A percentile compares a stretch with the other conserved stretches of the same genome.
Conservation (phyloP, 2,888 invertebrate species). For the Onthophagus sagittarius region DNA sequence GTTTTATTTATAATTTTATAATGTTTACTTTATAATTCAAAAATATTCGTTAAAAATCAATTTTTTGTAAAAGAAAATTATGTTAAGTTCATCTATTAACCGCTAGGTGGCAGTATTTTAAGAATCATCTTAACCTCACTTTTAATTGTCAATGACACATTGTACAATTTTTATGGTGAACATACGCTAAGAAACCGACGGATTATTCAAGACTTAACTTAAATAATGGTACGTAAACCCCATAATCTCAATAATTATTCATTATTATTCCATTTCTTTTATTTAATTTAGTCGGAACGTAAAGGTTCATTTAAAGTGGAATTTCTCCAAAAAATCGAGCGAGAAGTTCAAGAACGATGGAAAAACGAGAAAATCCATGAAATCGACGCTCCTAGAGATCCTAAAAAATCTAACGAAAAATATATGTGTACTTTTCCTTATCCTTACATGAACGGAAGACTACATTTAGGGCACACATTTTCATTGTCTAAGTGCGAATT, state of each 20-base stretch:
- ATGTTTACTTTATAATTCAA: too few relatives aligned
- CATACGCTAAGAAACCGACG: too few relatives aligned
- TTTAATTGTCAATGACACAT: too few relatives aligned
- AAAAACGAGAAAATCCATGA: conserved; percentile 75
- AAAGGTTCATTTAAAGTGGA: conserved; percentile 97
- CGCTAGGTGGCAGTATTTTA: too few relatives aligned
- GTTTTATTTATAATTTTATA: too few relatives aligned
- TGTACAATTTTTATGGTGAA: too few relatives aligned
- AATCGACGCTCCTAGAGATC: conserved; percentile 68
- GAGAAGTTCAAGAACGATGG: conserved; percentile 83
- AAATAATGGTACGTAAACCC: conserved; percentile 5
- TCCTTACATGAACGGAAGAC: conserved; percentile 98
- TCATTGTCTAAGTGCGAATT: conserved; percentile 98
- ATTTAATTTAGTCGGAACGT: conserved; percentile 50
- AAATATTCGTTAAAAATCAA: too few relatives aligned
- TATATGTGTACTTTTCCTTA: conserved; percentile 94
- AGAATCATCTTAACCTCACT: too few relatives aligned
- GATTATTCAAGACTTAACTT: not conserved
- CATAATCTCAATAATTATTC: not conserved
- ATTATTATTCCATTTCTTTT: conserved; percentile 1
- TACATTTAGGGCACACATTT: conserved; percentile 97
- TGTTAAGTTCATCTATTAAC: too few relatives aligned
- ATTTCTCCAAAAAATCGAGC: conserved; percentile 86
- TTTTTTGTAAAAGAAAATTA: too few relatives aligned
- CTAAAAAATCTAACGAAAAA: conserved; percentile 67